Conservation (phyloP, 2,113 vertebrate species). For the Oryctolagus cuniculus region DNA sequence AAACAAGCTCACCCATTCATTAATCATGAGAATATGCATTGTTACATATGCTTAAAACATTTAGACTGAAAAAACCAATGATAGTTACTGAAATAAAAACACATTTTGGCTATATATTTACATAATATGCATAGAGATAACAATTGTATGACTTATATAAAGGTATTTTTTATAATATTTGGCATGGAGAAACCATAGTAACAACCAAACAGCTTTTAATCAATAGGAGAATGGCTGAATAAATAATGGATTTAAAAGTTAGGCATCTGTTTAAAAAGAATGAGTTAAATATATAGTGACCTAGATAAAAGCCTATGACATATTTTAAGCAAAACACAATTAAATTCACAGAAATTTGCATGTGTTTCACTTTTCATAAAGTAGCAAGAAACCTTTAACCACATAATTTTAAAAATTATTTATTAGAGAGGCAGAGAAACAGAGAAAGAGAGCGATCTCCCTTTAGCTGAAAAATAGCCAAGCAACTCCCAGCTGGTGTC, state of each 20-base stretch:
- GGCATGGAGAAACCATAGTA: not conserved
- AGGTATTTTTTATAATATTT: not conserved
- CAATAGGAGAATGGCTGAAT: not conserved
- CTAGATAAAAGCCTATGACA: not conserved
- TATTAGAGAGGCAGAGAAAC: not conserved
- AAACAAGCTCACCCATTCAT: not conserved
- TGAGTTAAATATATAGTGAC: not conserved
- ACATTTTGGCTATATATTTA: not conserved
- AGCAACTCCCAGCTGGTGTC: not conserved
- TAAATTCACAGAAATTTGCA: constrained; percentile 7
- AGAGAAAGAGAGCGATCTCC: not conserved
- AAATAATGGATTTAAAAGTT: not conserved
- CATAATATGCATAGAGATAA: not conserved
- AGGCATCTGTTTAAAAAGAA: not conserved
- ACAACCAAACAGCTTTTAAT: not conserved
- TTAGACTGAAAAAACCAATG: not conserved
- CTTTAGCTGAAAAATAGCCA: not conserved
- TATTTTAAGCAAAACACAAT: constrained; percentile 30
- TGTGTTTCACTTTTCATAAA: not conserved
- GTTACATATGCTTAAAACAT: constrained; percentile 10
- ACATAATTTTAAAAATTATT: not conserved
- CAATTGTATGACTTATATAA: not conserved
- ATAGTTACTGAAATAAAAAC: not conserved
- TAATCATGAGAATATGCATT: not conserved
- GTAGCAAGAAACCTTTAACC: not conserved